A percentile compares a stretch with the other conserved stretches of the same genome.
These are phyloP conservation scores for Hedychridium roseum DNA, from an alignment of 2,888 invertebrate genomes.

Conservation along the genomic window DNA sequence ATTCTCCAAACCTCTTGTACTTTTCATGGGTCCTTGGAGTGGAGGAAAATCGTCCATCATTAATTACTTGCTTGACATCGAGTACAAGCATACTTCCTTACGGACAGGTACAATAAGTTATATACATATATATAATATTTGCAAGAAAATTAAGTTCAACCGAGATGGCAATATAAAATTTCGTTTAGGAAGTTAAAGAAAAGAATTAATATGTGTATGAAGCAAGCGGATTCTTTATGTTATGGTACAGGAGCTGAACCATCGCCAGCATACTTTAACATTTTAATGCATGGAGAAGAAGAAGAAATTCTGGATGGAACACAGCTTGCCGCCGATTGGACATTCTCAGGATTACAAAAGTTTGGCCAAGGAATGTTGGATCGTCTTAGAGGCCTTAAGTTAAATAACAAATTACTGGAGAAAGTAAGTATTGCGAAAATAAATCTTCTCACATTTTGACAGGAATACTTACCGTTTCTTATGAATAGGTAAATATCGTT, in stretches of 20 bases:
- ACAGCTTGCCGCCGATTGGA: constrained; percentile 93
- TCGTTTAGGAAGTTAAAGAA: too few relatives aligned
- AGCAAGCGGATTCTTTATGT: constrained; percentile 11
- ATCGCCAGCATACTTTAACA: constrained; percentile 91
- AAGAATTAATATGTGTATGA: constrained; percentile 9
- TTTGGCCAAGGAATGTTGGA: constrained; percentile 94
- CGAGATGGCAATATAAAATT: too few relatives aligned
- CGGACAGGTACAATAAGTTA: constrained; percentile 80
- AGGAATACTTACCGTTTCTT: background rate
- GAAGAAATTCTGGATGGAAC: constrained; percentile 90
- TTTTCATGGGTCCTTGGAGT: constrained; percentile 97
- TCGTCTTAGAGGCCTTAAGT: constrained; percentile 80
- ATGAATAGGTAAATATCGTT: constrained; percentile 86
- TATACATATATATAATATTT: too few relatives aligned
- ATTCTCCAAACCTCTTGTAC: constrained; percentile 89
- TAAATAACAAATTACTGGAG: constrained; percentile 85
- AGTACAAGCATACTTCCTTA: constrained; percentile 82
- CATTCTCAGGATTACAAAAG: constrained; percentile 92
- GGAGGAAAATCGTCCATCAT: constrained; percentile 95
- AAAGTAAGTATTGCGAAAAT: constrained; percentile 70
- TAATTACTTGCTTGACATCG: constrained; percentile 89
- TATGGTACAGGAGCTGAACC: constrained; percentile 83
- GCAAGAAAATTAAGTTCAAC: too few relatives aligned
- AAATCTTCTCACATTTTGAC: constrained; percentile 3
- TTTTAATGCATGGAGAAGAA: constrained; percentile 87